A percentile compares a stretch with the other conserved stretches of the same genome.
These are phyloP conservation scores for Hephaestus fuliginosus DNA, from an alignment of 2,797 vertebrate genomes.

Conservation along the genomic window DNA sequence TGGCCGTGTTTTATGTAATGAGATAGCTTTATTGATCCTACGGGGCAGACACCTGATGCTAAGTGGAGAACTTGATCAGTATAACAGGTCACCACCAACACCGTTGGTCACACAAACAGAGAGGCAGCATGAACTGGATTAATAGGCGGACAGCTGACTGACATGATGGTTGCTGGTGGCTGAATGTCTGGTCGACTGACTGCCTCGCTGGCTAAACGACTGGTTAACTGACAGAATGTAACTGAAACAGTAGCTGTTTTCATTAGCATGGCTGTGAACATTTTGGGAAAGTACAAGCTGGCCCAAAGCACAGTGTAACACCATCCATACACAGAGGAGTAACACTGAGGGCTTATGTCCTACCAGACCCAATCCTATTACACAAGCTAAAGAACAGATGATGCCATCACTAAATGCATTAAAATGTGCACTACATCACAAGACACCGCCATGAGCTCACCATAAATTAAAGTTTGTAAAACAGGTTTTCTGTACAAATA, in stretches of 20 bases:
- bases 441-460: not conserved
- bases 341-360: not conserved
- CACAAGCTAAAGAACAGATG: conserved; percentile 25
- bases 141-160: conserved; percentile 17
- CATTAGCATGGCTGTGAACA: conserved; percentile 33
- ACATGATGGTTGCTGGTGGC: conserved; percentile 13
- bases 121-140: not conserved
- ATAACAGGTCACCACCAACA: conserved; percentile 38
- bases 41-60: conserved; percentile 68
- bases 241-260: conserved; percentile 41
- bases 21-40: conserved; percentile 56
- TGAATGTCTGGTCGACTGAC: conserved; percentile 31
- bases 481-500: not conserved
- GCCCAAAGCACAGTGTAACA: conserved; percentile 42
- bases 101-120: conserved; percentile 15
- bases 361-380: conserved; percentile 26
- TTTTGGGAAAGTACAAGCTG: conserved; percentile 42
- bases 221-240: conserved; percentile 39
- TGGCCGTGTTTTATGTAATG: conserved; percentile 35
- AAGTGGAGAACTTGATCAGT: conserved; percentile 60
- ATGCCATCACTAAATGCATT: conserved; percentile 59
- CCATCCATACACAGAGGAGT: conserved; percentile 30
- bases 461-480: not conserved
- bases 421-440: conserved; percentile 43
- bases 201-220: conserved; percentile 27